Evolutionary conservation across 1,140 invertebrate species (phyloP), one percentile per base, ranked within the genome.

Genomic region (Microplitis mediator): DNA sequence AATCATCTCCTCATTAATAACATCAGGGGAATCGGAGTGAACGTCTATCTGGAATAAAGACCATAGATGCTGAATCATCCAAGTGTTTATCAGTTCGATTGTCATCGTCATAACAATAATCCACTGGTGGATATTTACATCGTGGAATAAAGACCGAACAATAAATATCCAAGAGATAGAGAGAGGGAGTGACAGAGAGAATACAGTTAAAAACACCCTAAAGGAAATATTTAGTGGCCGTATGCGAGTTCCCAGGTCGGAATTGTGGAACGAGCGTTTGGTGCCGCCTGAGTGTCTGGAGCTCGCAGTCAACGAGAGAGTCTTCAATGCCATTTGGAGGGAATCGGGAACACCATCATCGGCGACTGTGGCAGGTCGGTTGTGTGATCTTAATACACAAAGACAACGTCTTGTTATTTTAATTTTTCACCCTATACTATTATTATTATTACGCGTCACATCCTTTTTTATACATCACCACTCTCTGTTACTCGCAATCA

Each of bases 241-340:
- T 77, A 85, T 85, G 83, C 82, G 83, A 78, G 80, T 84, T 50
- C 81, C 80, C 70, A 80, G 80, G 73, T 74, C 78, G 51, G 80
- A 84, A 73, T 75, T 81, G 66, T 79, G 82, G 72, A 75, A 69
- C 74, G 65, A 69, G 65, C 79, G 78, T 74, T 75, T 82, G 78
- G 76, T 84, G 74, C 80, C 78, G 76, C 77, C 80, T 68, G 74
- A 77, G 75, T 73, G 64, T 76, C 65, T 72, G 71, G 76, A 69
- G n/a, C 60, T 72, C 66, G 60, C 45, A 11, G 66, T 70, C 70
- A 70, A 74, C 54, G 32, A 66, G 54, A 54, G 61, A 50, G 62
- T 68, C 71, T 64, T 60, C 69, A 69, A 66, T 69, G 64, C 61
- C 45, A 75, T 69, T 75, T 70, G 61, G 72, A 69, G 61, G 63